Evolutionary conservation across 2,113 vertebrate genomes (phyloP), one percentile per base, ranked within the genome.

Genomic region (Loxodonta africana): DNA sequence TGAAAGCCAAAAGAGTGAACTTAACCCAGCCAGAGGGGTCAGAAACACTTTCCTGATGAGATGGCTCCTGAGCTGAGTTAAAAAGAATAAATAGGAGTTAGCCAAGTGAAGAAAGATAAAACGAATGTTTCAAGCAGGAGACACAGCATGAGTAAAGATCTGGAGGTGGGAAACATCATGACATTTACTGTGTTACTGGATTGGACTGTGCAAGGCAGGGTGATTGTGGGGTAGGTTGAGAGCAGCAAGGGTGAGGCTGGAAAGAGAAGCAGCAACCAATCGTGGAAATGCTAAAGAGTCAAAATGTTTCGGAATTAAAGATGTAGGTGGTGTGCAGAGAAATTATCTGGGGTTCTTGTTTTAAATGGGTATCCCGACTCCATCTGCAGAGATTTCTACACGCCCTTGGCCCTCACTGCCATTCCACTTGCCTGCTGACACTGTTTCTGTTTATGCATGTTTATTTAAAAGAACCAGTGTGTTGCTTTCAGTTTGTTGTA

Each of bases 391-490:
- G 25, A 80, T 37, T 84, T 84, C 57, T 91, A 26, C 8, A 76
- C 26, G 77, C 51, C 37, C 26, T 91, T 51, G n/a, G 46, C 51
- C 81, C 44, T 94, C 63, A 48, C 17, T 83, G n/a, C 76, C 71
- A 86, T 83, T 69, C 17, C n/a, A 80, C 14, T 21, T 87, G 9
- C 65, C 17, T 14, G 76, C n/a, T 57, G 23, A 48, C 41, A 44
- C 17, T 88, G 21, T 91, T 17, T 88, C 26, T 91, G 21, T 73
- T 69, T 74, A 26, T 89, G n/a, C 63, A 74, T 73, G 17, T 90
- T 91, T 91, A 83, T 62, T 95, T 77, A n/a, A 83, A 94, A 95
- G 62, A 48, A 88, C 94, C 10, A 37, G 11, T 71, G n/a, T n/a
- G 69, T 18, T 18, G 33, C 7, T 53, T 53, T 37, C 37, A n/a